phyloP scores from a whole-genome alignment of 2,113 vertebrate species.

The Sakesphorus luctuosus region DNA sequence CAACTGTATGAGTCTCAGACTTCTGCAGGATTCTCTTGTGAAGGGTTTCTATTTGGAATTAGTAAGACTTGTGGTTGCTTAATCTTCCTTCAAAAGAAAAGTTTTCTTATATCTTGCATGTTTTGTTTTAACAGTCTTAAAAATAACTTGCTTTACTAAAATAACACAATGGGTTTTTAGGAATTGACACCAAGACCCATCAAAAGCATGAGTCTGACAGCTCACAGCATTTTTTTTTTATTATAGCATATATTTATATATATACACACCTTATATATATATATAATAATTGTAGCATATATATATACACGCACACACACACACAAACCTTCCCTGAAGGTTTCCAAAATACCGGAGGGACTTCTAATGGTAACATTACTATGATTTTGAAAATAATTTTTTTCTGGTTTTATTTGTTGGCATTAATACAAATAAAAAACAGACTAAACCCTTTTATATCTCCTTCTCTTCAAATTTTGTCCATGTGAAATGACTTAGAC shows the following conservation, averaged over 20 bases:
- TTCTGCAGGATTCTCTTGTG: neutral
- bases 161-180: neutral
- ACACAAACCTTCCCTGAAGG: neutral
- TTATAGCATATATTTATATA: neutral
- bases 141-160: neutral
- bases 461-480: neutral
- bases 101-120: neutral
- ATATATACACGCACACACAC: too few relatives aligned
- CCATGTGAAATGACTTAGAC: neutral
- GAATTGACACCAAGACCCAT: neutral
- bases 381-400: neutral
- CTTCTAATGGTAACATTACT: neutral
- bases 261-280: neutral
- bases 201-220: neutral
- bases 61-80: neutral
- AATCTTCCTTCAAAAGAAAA: neutral
- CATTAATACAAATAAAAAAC: neutral
- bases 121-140: neutral
- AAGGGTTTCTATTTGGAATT: neutral
- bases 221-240: neutral
- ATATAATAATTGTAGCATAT: neutral
- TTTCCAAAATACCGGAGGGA: neutral
- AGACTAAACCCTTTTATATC: neutral
- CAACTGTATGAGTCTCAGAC: neutral
- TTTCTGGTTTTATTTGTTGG: neutral